These are phyloP conservation scores for Chloebia gouldiae DNA, from an alignment of 2,113 vertebrate species.

Conservation along the genomic window DNA sequence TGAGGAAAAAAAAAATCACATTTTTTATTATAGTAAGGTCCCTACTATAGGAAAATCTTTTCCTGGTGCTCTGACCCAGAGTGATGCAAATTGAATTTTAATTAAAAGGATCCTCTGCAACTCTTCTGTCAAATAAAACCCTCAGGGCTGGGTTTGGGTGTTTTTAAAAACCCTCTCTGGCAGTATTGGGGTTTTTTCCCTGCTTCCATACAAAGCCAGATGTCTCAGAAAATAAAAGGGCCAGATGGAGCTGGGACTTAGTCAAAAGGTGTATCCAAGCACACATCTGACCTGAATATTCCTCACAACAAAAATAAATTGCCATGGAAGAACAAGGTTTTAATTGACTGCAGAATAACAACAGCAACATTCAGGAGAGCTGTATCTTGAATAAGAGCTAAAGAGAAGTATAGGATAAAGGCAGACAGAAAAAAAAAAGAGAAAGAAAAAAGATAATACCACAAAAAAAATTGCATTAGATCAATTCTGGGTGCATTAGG, in stretches of 20 bases:
- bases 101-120: not conserved
- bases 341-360: not conserved
- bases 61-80: not conserved
- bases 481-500: not conserved
- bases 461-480: not conserved
- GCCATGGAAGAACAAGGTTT: not conserved
- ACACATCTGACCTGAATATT: not conserved
- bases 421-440: not conserved
- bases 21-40: not conserved
- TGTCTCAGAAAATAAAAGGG: not conserved
- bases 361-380: not conserved
- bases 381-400: not conserved
- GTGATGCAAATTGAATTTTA: not conserved
- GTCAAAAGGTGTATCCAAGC: not conserved
- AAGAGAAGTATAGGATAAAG: not conserved
- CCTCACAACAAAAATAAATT: not conserved
- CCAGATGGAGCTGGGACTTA: not conserved
- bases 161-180: not conserved
- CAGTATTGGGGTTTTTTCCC: rapidly evolving
- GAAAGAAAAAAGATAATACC: not conserved
- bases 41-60: not conserved
- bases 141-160: not conserved
- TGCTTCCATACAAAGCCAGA: not conserved
- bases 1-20: not conserved
- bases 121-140: not conserved